These are phyloP conservation scores for Molossus alvarezi DNA, from an alignment of 2,797 vertebrate genomes.

Conservation along the genomic window DNA sequence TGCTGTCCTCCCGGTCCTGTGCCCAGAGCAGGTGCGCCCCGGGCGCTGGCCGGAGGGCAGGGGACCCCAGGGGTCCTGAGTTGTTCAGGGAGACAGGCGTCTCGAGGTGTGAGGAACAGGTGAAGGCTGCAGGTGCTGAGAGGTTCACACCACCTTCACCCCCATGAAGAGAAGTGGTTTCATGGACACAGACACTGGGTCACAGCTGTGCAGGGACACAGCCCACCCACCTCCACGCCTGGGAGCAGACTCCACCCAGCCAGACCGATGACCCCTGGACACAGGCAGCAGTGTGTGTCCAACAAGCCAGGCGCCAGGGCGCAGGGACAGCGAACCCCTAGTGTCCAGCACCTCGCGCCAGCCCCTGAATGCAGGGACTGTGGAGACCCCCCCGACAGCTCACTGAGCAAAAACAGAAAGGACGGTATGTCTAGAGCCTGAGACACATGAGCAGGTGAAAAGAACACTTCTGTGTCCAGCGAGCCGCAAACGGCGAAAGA, in stretches of 20 bases:
- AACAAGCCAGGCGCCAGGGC: not conserved
- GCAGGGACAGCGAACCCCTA: not conserved
- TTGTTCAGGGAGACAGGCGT: not conserved
- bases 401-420: constrained; percentile 21
- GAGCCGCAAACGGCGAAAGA: not conserved
- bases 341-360: not conserved
- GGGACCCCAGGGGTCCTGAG: not conserved
- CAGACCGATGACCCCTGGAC: not conserved
- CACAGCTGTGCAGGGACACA: not conserved
- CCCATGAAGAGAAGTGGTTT: not conserved
- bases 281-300: not conserved
- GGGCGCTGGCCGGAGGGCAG: not conserved
- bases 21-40: no score
- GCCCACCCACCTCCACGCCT: not conserved
- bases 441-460: constrained; percentile 61
- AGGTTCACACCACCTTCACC: not conserved
- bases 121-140: not conserved
- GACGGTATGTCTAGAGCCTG: constrained; percentile 22
- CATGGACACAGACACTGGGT: not conserved
- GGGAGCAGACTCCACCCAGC: not conserved
- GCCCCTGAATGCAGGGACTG: not conserved
- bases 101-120: not conserved
- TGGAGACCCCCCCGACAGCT: not conserved
- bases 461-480: constrained; percentile 3
- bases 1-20: no score